Conservation (phyloP, 2,113 vertebrate species). For the Mirounga angustirostris region DNA sequence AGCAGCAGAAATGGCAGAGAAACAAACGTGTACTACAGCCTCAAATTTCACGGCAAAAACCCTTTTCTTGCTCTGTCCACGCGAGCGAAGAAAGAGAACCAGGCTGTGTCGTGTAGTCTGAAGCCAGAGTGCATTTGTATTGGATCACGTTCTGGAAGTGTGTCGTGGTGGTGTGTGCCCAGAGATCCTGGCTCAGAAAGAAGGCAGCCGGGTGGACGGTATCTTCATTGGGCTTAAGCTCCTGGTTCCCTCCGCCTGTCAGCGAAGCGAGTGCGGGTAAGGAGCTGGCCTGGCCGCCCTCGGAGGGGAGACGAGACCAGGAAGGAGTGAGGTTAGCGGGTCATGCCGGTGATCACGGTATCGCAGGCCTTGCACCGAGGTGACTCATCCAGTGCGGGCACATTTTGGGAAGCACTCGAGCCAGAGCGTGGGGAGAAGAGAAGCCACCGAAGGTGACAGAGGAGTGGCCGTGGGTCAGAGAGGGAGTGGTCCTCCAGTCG, state of each 20-base stretch:
- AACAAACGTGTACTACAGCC: not conserved
- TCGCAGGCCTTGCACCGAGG: not conserved
- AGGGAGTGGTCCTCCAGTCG: not conserved
- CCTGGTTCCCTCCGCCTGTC: not conserved
- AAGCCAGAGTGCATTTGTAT: not conserved
- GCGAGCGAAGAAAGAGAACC: not conserved
- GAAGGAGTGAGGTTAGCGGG: no score
- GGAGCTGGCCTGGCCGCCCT: not conserved
- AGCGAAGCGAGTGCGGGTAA: not conserved
- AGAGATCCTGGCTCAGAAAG: not conserved
- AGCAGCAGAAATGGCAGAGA: not conserved
- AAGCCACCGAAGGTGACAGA: not conserved
- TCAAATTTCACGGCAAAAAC: not conserved
- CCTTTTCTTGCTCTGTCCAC: not conserved
- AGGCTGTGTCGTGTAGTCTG: not conserved
- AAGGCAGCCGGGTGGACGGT: not conserved
- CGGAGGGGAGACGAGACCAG: accelerated
- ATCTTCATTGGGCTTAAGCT: not conserved
- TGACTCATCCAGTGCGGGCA: not conserved
- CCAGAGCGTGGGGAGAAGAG: not conserved
- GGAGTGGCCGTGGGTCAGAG: not conserved
- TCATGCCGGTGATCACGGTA: no score
- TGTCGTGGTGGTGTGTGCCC: not conserved
- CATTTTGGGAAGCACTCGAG: not conserved
- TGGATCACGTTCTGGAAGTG: not conserved